These are phyloP conservation scores for Tricholauxania praeusta DNA, from an alignment of 2,888 invertebrate species.

Conservation along the genomic window DNA sequence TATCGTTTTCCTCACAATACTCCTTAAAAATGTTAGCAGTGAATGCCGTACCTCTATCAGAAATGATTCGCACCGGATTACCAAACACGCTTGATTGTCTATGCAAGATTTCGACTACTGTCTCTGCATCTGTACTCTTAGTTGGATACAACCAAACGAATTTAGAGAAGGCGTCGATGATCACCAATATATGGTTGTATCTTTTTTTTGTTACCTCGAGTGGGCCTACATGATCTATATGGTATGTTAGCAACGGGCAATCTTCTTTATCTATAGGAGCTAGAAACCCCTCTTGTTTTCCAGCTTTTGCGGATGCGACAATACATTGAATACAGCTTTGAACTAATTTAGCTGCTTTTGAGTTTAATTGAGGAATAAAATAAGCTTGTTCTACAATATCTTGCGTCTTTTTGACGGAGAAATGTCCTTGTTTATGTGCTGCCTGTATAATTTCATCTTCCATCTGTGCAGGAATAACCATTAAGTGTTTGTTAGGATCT, in stretches of 20 bases:
- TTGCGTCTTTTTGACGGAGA: slow-evolving; percentile 52
- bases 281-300: slow-evolving; percentile 58
- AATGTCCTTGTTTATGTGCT: slow-evolving; percentile 59
- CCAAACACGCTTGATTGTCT: slow-evolving; percentile 38
- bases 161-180: slow-evolving; percentile 58
- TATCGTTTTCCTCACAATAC: slow-evolving; percentile 54
- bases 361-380: slow-evolving; percentile 45
- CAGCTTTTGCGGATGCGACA: slow-evolving; percentile 48
- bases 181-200: slow-evolving; percentile 58
- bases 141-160: slow-evolving; percentile 60
- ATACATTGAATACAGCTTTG: slow-evolving; percentile 43
- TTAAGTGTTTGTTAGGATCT: slow-evolving; percentile 1
- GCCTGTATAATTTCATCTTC: slow-evolving; percentile 9
- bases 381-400: slow-evolving; percentile 53
- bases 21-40: slow-evolving; percentile 58
- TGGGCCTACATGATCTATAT: slow-evolving; percentile 60
- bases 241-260: slow-evolving; percentile 54
- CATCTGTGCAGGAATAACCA: slow-evolving; percentile 11
- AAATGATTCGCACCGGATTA: slow-evolving; percentile 56
- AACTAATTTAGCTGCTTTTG: slow-evolving; percentile 34
- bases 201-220: slow-evolving; percentile 52
- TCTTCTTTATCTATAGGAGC: slow-evolving; percentile 56
- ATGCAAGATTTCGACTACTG: slow-evolving; percentile 53
- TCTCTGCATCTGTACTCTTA: slow-evolving; percentile 51
- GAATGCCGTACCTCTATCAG: slow-evolving; percentile 62